Percentiles rank a stretch among this genome's conserved stretches.
These are phyloP conservation scores for Odontocolon sp. DNA, from an alignment of 2,888 invertebrate genomes.

Conservation along the genomic window DNA sequence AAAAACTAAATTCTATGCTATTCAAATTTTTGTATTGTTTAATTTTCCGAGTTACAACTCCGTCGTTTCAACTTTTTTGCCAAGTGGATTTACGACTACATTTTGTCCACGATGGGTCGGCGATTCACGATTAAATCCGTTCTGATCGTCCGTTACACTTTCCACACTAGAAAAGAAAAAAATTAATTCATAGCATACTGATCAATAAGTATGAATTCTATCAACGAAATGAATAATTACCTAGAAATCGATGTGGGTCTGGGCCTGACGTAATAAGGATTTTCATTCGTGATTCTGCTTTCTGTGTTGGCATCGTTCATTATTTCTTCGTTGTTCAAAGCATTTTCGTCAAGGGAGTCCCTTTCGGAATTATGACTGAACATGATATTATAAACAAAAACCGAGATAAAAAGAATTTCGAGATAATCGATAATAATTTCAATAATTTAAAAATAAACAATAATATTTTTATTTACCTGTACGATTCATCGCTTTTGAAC, in stretches of 20 bases:
- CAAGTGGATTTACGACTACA: slow-evolving; percentile 74
- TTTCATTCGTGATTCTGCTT: slow-evolving; percentile 72
- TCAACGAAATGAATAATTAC: slow-evolving; percentile 61
- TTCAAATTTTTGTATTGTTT: not conserved
- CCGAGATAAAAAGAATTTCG: too few relatives aligned
- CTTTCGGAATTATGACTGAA: slow-evolving; percentile 87
- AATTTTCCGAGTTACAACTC: slow-evolving; percentile 65
- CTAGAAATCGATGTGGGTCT: slow-evolving; percentile 77
- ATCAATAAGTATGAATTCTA: not conserved
- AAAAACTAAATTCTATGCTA: slow-evolving; percentile 8
- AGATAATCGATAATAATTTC: not conserved
- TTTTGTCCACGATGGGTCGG: slow-evolving; percentile 70
- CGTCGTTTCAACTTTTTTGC: slow-evolving; percentile 78
- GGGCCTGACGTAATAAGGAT: slow-evolving; percentile 76
- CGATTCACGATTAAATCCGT: slow-evolving; percentile 76
- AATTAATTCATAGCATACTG: slow-evolving; percentile 38
- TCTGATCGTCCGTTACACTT: slow-evolving; percentile 77
- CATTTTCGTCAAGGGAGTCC: slow-evolving; percentile 94
- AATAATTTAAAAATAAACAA: slow-evolving; percentile 5
- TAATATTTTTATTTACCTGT: slow-evolving; percentile 84
- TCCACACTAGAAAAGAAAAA: slow-evolving; percentile 69
- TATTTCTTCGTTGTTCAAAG: slow-evolving; percentile 79
- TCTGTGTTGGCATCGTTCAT: slow-evolving; percentile 77
- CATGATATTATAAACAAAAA: too few relatives aligned
- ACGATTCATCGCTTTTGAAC: slow-evolving; percentile 92